Base-by-base conservation (phyloP, 2,113 vertebrate species). In the Pelodiscus sinensis region DNA sequence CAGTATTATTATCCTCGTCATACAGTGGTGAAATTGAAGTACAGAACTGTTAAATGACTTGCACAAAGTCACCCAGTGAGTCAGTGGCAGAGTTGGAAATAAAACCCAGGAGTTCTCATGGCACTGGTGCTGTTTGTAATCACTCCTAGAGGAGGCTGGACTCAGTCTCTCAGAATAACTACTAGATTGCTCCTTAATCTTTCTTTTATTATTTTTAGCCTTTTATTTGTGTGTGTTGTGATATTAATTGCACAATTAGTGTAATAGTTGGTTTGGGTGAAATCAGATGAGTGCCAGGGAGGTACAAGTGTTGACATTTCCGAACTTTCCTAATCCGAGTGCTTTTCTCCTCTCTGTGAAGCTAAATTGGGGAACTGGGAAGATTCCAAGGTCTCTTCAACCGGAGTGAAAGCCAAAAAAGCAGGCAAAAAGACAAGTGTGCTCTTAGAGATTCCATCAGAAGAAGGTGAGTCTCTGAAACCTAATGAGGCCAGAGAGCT, bases 321-420 rank as follows among this genome's bases (percentile, higher is more conserved):
- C 0, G n/a, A 75, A 78, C 19, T 57, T 78, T 78, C 68, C 38
- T 71, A 52, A 51, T 0, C 51, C 71, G 77, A 16, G 52, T 0
- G 4, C 51, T 55, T 78, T 87, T 15, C 56, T 89, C 52, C 88
- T 84, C 16, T 94, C 25, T 85, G 19, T 90, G 27, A 68, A 97
- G 97, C 89, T 87, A 78, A 96, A 56, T 2, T 95, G 85, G 85
- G 44, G 27, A 92, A 68, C 5, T 84, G 75, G 16, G 80, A 94
- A 68, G 89, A 95, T 22, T 21, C 4, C 0, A 15, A 89, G 51
- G n/a, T 4, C 11, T 84, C 86, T 1, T 62, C 31, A 5, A 50
- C 79, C n/a, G 85, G 79, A 79, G 29, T 38, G n/a, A 97, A 95
- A 93, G 54, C 56, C 29, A 94, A 58, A 79, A 97, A 80, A 75